phyloP scores from a whole-genome alignment of 1,140 invertebrate species.

The Eufriesea mexicana region DNA sequence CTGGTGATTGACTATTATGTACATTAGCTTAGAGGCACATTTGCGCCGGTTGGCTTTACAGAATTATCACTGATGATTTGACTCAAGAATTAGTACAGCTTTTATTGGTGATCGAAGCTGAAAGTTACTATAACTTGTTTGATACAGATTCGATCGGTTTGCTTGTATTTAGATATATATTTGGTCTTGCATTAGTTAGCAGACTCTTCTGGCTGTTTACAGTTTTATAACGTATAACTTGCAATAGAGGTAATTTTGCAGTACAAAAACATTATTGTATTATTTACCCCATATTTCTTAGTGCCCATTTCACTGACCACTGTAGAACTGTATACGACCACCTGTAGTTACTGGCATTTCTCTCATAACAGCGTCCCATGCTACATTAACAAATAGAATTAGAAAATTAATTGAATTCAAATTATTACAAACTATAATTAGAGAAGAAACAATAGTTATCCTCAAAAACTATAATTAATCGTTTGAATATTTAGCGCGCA shows the following conservation, averaged over 20 bases:
- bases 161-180: slow-evolving; percentile 29
- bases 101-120: slow-evolving; percentile 13
- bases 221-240: slow-evolving; percentile 45
- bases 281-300: slow-evolving; percentile 37
- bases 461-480: too few species aligned
- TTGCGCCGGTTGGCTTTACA: slow-evolving; percentile 57
- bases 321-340: slow-evolving; percentile 79
- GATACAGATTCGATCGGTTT: slow-evolving; percentile 26
- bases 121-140: slow-evolving; percentile 8
- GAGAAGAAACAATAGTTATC: too few species aligned
- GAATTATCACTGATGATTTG: slow-evolving; percentile 51
- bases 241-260: slow-evolving; percentile 63
- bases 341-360: slow-evolving; percentile 74
- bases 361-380: slow-evolving; percentile 79
- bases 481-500: not conserved
- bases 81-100: slow-evolving; percentile 41
- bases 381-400: slow-evolving; percentile 62
- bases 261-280: slow-evolving; percentile 62
- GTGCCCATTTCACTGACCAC: slow-evolving; percentile 77
- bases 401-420: not conserved
- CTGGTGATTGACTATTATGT: slow-evolving; percentile 60
- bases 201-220: slow-evolving; percentile 53
- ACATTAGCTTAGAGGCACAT: slow-evolving; percentile 67
- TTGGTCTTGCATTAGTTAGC: slow-evolving; percentile 43
- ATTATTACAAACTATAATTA: not conserved